These are phyloP conservation scores for Brenthis ino DNA, from an alignment of 2,888 invertebrate species.

Conservation along the genomic window DNA sequence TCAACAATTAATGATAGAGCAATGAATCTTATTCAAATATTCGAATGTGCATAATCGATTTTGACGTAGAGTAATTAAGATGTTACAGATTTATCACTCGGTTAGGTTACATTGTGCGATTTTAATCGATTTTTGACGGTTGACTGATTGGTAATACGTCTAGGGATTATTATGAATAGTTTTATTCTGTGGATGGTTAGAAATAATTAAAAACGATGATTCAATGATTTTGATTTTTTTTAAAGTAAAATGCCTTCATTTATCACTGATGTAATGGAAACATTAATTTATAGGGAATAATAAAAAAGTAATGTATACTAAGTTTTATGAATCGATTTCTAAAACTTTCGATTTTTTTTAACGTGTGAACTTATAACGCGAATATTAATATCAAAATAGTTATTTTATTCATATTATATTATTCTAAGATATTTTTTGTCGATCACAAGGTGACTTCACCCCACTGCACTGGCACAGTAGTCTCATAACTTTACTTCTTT, in stretches of 20 bases:
- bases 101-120: slow-evolving; percentile 57
- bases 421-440: slow-evolving; percentile 25
- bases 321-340: neutral
- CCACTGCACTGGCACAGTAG: slow-evolving; percentile 40
- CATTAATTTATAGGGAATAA: too few relatives aligned
- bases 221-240: slow-evolving; percentile 8
- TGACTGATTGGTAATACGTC: slow-evolving; percentile 51
- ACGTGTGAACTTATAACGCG: slow-evolving; percentile 10
- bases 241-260: neutral
- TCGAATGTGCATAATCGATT: slow-evolving; percentile 70
- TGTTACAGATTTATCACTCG: slow-evolving; percentile 58
- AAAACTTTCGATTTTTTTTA: slow-evolving; percentile 4
- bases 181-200: slow-evolving; percentile 11
- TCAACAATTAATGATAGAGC: slow-evolving; percentile 49
- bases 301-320: neutral
- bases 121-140: slow-evolving; percentile 63
- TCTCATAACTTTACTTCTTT: slow-evolving; percentile 58
- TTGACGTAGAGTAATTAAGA: slow-evolving; percentile 69
- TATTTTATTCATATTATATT: slow-evolving; percentile 17
- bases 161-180: slow-evolving; percentile 20
- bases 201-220: slow-evolving; percentile 25
- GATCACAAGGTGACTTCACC: slow-evolving; percentile 24
- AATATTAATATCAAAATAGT: slow-evolving; percentile 11
- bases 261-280: neutral
- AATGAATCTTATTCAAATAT: slow-evolving; percentile 74